phyloP scores from a whole-genome alignment of 2,888 invertebrate species.

The Ochropacha duplaris region DNA sequence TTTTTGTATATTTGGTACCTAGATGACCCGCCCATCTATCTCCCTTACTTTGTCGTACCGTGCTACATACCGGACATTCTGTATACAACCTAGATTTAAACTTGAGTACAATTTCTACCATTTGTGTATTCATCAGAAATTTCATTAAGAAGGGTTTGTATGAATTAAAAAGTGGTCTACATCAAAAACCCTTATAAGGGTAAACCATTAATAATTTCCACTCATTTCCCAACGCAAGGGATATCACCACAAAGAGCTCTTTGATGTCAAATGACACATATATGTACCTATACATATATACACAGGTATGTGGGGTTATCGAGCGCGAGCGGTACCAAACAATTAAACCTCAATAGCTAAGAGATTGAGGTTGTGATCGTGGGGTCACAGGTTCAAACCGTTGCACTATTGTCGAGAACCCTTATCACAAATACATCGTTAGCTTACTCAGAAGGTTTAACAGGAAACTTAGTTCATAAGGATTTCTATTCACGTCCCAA shows the following conservation, averaged over 20 bases:
- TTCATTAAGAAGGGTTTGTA: background rate
- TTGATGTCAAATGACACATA: background rate
- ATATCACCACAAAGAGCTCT: background rate
- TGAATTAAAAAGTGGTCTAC: background rate
- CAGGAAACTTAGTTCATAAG: background rate
- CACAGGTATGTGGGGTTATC: background rate
- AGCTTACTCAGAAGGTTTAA: background rate
- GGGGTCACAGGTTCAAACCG: background rate
- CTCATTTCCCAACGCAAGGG: background rate
- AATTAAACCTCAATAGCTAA: background rate
- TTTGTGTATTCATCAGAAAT: background rate
- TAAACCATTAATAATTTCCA: background rate
- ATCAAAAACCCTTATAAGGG: background rate
- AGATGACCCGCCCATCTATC: no score
- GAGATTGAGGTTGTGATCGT: background rate
- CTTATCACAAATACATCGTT: conserved; percentile 1
- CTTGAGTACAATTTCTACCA: background rate
- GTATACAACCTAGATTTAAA: no score
- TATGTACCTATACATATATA: no score
- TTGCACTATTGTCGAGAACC: background rate
- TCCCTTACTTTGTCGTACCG: no score
- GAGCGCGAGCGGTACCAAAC: background rate
- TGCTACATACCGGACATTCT: no score
- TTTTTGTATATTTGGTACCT: no score
- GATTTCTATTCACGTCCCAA: background rate